phyloP scores from a whole-genome alignment of 1,140 invertebrate genomes.

The Galleria mellonella region DNA sequence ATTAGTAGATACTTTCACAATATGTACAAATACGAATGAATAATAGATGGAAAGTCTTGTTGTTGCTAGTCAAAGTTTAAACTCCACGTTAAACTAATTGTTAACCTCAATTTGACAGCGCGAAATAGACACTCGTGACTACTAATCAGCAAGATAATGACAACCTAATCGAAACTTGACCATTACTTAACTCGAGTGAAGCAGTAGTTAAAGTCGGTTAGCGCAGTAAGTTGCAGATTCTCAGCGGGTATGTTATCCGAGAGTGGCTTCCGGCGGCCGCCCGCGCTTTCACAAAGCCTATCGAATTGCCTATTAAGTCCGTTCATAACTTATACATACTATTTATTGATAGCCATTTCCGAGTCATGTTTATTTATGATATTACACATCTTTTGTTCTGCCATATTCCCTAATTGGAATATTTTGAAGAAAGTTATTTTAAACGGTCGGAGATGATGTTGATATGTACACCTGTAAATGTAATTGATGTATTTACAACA shows the following conservation, averaged over 20 bases:
- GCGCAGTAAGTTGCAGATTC: conserved; percentile 14
- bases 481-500: no score
- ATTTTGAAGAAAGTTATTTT: no score
- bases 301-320: conserved; percentile 15
- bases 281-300: conserved; percentile 17
- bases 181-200: conserved; percentile 14
- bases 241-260: conserved; percentile 11
- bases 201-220: conserved; percentile 18
- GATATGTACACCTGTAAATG: no score
- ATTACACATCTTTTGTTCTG: conserved; percentile 5
- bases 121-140: conserved; percentile 7
- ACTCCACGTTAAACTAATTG: no score
- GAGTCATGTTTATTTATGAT: conserved; percentile 1
- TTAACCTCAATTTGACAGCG: conserved; percentile 12
- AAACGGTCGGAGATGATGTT: no score
- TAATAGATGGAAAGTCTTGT: no score
- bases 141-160: conserved; percentile 13
- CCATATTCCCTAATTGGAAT: neutral
- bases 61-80: no score
- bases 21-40: no score
- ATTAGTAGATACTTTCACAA: no score
- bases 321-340: conserved; percentile 16
- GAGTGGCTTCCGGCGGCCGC: conserved; percentile 20
- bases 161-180: conserved; percentile 22
- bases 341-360: conserved; percentile 11